Evolutionary conservation across 2,797 vertebrate genomes (phyloP), one percentile per base, ranked within the genome.

Genomic region (Hemibagrus guttatus): DNA sequence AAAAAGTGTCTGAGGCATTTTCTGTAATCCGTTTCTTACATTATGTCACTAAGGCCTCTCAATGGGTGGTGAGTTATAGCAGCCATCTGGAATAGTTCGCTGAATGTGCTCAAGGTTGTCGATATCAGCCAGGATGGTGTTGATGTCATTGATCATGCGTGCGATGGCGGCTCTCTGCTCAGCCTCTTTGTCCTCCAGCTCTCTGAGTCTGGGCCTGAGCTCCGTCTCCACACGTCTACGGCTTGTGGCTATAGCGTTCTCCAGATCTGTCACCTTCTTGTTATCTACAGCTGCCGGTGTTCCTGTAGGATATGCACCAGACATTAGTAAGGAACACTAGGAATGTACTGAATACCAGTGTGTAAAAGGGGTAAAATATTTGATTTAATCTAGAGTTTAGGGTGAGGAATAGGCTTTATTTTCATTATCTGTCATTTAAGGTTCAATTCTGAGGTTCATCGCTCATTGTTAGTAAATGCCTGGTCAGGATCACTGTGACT

Each of bases 81-180:
- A 99, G 71, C 95, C 96, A 0, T 23, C 6, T 26, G 98, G 98
- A 90, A 99, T 88, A 56, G 88, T 91, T 0, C 3, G 84, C 64
- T 92, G 90, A 84, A 99, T 97, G 26, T 96, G 92, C 91, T 97
- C 93, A 91, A 99, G 93, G 95, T 99, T 99, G 49, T 86, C 85
- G 68, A 99, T 97, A 89, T 99, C 97, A 0, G 64, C 87, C 89
- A 96, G 91, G 90, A 99, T 95, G 85, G 88, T 91, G 1, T 94
- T 91, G 0, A 99, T 97, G 93, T 96, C 96, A 11, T 0, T 81
- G 75, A 97, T 92, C 91, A 98, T 91, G 0, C 0, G 28, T 16
- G 0, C 26, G 42, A 98, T 91, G 17, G 79, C 92, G n/a, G 88
- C 90, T 71, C 86, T 94, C 90, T 97, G 96, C 2, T 87, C 91